Conservation (phyloP, 2,888 invertebrate genomes). For the Bellardia pandia region DNA sequence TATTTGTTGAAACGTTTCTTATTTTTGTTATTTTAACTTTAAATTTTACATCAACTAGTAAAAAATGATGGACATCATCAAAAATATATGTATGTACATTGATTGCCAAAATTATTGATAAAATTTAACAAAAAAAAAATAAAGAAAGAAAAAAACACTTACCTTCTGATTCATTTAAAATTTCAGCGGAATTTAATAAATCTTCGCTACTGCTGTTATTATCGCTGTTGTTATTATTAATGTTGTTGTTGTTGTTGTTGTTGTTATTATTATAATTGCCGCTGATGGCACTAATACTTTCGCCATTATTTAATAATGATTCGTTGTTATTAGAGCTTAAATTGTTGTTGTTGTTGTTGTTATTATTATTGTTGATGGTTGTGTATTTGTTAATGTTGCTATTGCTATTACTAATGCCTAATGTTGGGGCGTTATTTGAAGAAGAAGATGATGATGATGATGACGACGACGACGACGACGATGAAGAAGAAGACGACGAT, state of each 20-base stretch:
- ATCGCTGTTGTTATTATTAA: slow-evolving; percentile 32
- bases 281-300: slow-evolving; percentile 53
- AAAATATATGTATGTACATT: background rate
- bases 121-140: background rate
- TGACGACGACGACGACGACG: slow-evolving; percentile 26
- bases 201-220: slow-evolving; percentile 66
- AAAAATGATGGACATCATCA: background rate
- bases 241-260: slow-evolving; percentile 63
- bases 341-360: slow-evolving; percentile 16
- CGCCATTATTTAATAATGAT: slow-evolving; percentile 64
- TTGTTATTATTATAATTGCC: slow-evolving; percentile 54
- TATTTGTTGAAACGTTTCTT: too few species aligned
- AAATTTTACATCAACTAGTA: too few species aligned
- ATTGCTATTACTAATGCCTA: slow-evolving; percentile 32
- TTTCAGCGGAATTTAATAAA: slow-evolving; percentile 71
- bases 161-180: slow-evolving; percentile 73
- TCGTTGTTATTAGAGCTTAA: slow-evolving; percentile 48
- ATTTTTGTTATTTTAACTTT: too few species aligned
- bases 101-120: background rate
- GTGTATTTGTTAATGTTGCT: slow-evolving; percentile 32
- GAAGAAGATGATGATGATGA: slow-evolving; percentile 38
- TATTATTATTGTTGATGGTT: slow-evolving; percentile 16
- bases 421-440: slow-evolving; percentile 40
- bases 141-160: slow-evolving; percentile 47
- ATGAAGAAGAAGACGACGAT: slow-evolving; percentile 28